phyloP scores from a whole-genome alignment of 2,113 vertebrate species.

The Puffinus mauretanicus region DNA sequence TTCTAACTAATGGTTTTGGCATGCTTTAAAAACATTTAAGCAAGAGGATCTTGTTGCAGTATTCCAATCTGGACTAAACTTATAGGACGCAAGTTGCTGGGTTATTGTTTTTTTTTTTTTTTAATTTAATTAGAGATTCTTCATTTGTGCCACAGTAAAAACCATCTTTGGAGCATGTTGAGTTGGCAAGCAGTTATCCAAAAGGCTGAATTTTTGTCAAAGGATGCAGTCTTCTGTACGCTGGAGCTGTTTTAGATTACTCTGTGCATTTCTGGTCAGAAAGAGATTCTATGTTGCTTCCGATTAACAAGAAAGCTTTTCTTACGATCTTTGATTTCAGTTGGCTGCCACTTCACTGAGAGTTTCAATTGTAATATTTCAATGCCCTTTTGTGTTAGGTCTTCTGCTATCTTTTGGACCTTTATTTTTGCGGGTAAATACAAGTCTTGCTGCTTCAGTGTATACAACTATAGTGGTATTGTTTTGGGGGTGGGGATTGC shows the following conservation, averaged over 20 bases:
- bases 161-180: neutral
- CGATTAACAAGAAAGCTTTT: neutral
- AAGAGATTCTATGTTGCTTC: neutral
- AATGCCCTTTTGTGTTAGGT: conserved; percentile 3
- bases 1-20: conserved; percentile 31
- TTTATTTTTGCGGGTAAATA: neutral
- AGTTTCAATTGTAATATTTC: conserved; percentile 14
- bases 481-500: neutral
- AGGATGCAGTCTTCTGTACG: neutral
- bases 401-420: neutral
- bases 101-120: neutral
- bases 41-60: conserved; percentile 15
- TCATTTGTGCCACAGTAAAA: neutral
- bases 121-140: neutral
- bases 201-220: neutral
- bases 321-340: conserved; percentile 27
- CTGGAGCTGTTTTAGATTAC: neutral
- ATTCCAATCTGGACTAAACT: neutral
- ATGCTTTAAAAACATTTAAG: neutral
- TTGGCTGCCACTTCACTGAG: conserved; percentile 18
- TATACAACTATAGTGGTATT: neutral
- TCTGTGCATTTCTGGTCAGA: neutral
- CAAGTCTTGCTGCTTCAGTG: neutral
- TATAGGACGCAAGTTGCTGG: neutral
- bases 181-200: neutral